Base-by-base conservation (phyloP, 2,888 invertebrate species). In the Drosophila quinaria region DNA sequence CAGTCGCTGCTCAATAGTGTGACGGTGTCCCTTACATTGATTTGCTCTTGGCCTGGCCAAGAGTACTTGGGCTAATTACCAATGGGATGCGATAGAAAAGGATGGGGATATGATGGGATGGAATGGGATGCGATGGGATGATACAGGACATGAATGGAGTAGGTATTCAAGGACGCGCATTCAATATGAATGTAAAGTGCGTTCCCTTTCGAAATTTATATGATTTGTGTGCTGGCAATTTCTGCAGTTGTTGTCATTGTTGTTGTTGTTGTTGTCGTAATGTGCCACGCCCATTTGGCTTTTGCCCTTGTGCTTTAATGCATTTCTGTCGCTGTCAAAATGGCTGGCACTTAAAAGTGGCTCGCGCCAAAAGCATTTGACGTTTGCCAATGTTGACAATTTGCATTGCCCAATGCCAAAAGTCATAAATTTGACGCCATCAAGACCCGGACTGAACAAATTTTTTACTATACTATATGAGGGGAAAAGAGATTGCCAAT, bases 341-440 rank as follows among this genome's bases (percentile, higher is more conserved):
- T 67, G 59, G 69, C 78, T 80, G 79, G 61, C 79, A 70, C 79
- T 81, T 70, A 67, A 78, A 75, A 61, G 56, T 69, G 63, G 50
- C 63, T 65, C 60, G 67, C 65, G 58, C 52, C 50, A 77, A 74
- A 74, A 60, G 52, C 69, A 73, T 76, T 76, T 78, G 78, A 80
- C 74, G 69, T 73, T 78, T 73, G 78, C 78, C 78, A 69, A 65
- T 75, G 76, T 70, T 70, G 84, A 80, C 84, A 78, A 69, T 78
- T 81, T 80, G 74, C 70, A 80, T 69, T 71, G 67, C 59, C 70
- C 69, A 71, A 70, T 73, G 82, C 82, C 82, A 87, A 81, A 55
- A 67, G 80, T 51, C 86, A 87, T 83, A 87, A 83, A 85, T 83
- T 81, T 80, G 88, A 81, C 74, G 88, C 88, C 88, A 74, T 59